Conservation (phyloP, 1,140 invertebrate genomes). For the Hydropsyche tenuis region DNA sequence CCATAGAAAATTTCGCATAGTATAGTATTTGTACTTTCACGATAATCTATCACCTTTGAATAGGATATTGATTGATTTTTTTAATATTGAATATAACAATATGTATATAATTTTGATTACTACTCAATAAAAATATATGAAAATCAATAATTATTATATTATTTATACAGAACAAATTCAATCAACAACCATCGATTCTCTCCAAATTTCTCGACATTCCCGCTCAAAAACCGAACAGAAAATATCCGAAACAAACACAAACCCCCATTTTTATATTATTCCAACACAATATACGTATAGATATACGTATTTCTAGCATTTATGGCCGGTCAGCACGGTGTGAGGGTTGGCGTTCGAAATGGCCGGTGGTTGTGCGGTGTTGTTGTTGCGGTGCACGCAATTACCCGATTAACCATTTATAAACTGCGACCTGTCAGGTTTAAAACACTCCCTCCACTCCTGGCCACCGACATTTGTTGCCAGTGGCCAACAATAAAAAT, state of each 20-base stretch:
- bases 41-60: too few relatives aligned
- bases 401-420: conserved; percentile 51
- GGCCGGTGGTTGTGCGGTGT: neutral
- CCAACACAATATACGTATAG: neutral
- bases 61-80: too few relatives aligned
- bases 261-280: too few relatives aligned
- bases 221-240: too few relatives aligned
- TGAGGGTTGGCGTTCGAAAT: neutral
- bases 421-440: conserved; percentile 50
- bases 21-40: neutral
- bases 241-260: too few relatives aligned
- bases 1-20: neutral
- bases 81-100: too few relatives aligned
- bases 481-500: conserved; percentile 2
- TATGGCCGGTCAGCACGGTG: neutral
- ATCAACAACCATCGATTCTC: too few relatives aligned
- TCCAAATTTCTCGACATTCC: too few relatives aligned
- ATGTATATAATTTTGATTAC: too few relatives aligned
- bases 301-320: neutral
- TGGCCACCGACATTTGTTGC: conserved; percentile 21
- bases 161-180: too few relatives aligned
- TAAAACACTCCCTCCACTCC: conserved; percentile 44
- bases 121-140: too few relatives aligned
- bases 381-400: conserved; percentile 44
- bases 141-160: too few relatives aligned